Percentiles rank a stretch among this genome's conserved stretches.
Evolutionary conservation across 2,113 vertebrate genomes (phyloP).

Genomic region (Lethenteron camtschaticum): DNA sequence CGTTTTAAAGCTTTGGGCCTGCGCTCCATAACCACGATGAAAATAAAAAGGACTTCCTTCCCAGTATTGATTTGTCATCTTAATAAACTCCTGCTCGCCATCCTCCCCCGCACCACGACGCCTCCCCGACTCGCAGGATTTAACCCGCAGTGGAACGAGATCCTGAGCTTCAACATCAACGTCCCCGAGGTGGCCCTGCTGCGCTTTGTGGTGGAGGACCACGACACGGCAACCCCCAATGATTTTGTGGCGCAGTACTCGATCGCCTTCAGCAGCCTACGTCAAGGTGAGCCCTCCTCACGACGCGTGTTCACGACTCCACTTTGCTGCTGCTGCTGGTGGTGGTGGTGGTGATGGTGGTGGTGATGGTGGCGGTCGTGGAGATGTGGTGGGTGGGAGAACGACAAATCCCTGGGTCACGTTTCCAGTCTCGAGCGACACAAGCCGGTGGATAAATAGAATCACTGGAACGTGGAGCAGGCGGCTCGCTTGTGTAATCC

Average conservation of each 20-base stretch:
- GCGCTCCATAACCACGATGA: too few relatives aligned
- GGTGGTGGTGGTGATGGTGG: not conserved
- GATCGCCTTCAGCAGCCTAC: conserved; percentile 49
- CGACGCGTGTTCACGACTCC: not conserved
- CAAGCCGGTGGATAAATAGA: not conserved
- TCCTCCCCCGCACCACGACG: too few relatives aligned
- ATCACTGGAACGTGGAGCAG: too few relatives aligned
- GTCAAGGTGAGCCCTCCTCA: conserved; percentile 37
- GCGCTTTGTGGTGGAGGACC: conserved; percentile 76
- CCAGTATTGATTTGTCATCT: too few relatives aligned
- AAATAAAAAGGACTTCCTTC: too few relatives aligned
- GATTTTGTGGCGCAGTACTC: conserved; percentile 82
- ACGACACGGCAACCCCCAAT: conserved; percentile 57
- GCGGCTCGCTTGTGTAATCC: too few relatives aligned
- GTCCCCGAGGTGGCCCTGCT: conserved; percentile 54
- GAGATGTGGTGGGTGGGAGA: not conserved
- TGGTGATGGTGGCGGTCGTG: not conserved
- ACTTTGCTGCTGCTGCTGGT: too few relatives aligned
- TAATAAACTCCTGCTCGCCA: too few relatives aligned
- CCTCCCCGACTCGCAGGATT: conserved; percentile 31
- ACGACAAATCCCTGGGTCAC: not conserved
- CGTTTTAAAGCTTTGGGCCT: too few relatives aligned
- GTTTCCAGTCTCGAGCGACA: not conserved
- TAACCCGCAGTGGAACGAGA: conserved; percentile 66
- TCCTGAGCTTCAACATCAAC: conserved; percentile 40